Base-by-base conservation (phyloP, 2,797 vertebrate species). In the Acanthurus lineatus region DNA sequence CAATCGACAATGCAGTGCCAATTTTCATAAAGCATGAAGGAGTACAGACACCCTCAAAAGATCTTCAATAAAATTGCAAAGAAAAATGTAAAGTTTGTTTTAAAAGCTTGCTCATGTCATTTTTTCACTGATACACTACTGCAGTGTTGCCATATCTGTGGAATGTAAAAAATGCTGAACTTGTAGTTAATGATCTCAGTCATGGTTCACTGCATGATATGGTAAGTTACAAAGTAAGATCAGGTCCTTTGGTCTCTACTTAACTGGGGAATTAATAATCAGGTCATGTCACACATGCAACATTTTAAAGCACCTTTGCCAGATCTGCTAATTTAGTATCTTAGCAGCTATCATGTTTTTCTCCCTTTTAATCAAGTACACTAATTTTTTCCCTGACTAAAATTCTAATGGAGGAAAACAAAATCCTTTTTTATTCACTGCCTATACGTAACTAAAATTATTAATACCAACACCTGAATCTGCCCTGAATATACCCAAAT, bases 131-230 rank as follows among this genome's bases (percentile, higher is more conserved):
- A 79, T 54, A 9, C 20, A 0, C 25, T 32, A 35, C 28, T 51
- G 25, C 10, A 20, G 49, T 15, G 2, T 20, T 56, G 32, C 49
- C 61, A 60, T 9, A 20, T 19, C 6, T 19, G 20, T 66, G 70
- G 67, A 52, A 82, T 77, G 73, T 72, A 56, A 70, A 25, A 47
- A 84, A 85, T 56, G 62, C 47, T 32, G 42, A 17, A 74, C 2
- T 28, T 63, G 2, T 12, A 6, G 58, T 66, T 60, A 49, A 63
- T 58, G 20, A 63, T 70, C 52, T 5, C 14, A 49, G 69, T 74
- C 67, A 52, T 35, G 62, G 51, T 61, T 77, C 45, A 56, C 45
- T 62, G 60, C 32, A 25, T 67, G 49, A 69, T 75, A 60, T 66
- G 0, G 59, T 67, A 38, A 16, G 32, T 63, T 59, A 17, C n/a